Conservation (phyloP, 1,140 invertebrate genomes). For the Daktulosphaira vitifoliae region DNA sequence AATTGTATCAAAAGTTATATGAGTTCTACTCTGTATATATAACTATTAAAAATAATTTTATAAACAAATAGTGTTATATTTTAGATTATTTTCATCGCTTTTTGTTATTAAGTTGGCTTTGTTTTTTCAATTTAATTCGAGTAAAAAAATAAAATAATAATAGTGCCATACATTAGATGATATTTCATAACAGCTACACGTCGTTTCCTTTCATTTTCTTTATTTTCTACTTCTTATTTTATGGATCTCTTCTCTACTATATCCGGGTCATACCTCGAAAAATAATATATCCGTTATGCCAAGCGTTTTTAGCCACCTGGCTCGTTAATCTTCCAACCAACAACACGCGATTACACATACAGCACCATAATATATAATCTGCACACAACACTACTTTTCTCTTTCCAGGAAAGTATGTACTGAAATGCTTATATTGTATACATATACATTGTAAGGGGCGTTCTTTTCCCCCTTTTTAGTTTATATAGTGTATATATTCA, state of each 20-base stretch:
- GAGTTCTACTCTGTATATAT: no score
- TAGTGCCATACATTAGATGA: no score
- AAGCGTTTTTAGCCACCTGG: conserved; percentile 29
- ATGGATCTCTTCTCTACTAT: conserved; percentile 1
- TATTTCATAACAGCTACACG: no score
- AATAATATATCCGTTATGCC: conserved; percentile 31
- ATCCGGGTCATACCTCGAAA: conserved; percentile 25
- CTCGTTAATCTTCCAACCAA: conserved; percentile 32
- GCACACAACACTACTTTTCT: neutral
- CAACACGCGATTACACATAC: conserved; percentile 32
- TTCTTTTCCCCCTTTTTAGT: conserved; percentile 9
- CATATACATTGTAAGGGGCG: neutral
- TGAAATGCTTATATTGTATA: neutral
- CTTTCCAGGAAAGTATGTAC: neutral
- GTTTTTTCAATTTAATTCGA: no score
- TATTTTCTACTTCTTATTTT: conserved; percentile 23
- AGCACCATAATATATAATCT: conserved; percentile 25
- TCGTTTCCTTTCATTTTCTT: no score
- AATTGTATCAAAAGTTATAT: no score
- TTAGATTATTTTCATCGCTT: no score
- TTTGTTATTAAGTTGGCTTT: no score
- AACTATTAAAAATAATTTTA: no score
- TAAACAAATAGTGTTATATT: no score
- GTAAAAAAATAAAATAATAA: no score
- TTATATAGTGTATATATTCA: neutral